Conservation (phyloP, 1,140 invertebrate species). For the Globodera rostochiensis region DNA sequence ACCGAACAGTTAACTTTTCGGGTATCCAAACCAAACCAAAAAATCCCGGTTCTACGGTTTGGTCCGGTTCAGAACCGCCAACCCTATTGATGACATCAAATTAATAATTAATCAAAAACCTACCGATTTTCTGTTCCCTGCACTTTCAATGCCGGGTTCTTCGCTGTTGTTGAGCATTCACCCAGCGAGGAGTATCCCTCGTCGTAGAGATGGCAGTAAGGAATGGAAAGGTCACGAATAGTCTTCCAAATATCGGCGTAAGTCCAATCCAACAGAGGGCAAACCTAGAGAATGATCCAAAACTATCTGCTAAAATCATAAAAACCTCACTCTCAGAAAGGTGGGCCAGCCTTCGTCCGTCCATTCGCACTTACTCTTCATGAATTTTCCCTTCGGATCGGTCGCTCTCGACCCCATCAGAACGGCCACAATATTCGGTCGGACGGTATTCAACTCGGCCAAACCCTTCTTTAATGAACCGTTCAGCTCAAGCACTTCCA, state of each 20-base stretch:
- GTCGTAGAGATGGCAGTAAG: constrained; percentile 53
- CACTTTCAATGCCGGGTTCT: constrained; percentile 45
- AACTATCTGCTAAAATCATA: constrained; percentile 10
- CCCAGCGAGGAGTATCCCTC: constrained; percentile 52
- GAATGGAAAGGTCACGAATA: constrained; percentile 43
- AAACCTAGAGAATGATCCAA: constrained; percentile 37
- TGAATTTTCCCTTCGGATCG: constrained; percentile 47
- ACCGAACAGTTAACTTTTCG: too few species aligned
- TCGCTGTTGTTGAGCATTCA: constrained; percentile 41
- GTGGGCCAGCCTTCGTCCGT: constrained; percentile 50
- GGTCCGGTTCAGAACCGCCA: too few species aligned
- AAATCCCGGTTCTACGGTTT: too few species aligned
- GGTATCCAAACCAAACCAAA: too few species aligned
- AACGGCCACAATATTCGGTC: constrained; percentile 47
- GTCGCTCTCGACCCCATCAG: constrained; percentile 47
- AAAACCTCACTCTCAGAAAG: constrained; percentile 43
- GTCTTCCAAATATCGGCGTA: constrained; percentile 48
- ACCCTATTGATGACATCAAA: too few species aligned
- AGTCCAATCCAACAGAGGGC: constrained; percentile 50
- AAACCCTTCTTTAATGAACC: constrained; percentile 40
- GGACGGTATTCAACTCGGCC: constrained; percentile 32
- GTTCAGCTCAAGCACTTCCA: constrained; percentile 41
- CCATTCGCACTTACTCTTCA: constrained; percentile 49
- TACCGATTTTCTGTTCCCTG: constrained; percentile 22
- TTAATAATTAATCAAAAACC: too few species aligned